Percentiles rank a stretch among this genome's conserved stretches.
Evolutionary conservation across 2,113 vertebrate genomes (phyloP).

Genomic region (Datnioides undecimradiatus): DNA sequence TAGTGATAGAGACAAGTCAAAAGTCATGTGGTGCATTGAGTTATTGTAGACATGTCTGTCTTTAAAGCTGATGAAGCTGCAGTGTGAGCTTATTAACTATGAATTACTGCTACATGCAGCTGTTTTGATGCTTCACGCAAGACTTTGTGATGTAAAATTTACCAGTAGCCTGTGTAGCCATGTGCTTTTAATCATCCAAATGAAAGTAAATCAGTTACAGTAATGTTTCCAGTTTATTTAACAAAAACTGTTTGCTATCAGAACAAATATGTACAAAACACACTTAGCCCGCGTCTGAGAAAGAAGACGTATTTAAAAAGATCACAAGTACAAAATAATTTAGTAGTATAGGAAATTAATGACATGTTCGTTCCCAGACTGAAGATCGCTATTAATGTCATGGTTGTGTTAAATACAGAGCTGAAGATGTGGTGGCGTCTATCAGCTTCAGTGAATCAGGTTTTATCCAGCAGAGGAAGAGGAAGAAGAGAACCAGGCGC

Average conservation of each 20-base stretch:
- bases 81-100: conserved; percentile 1
- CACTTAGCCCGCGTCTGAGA: too few species aligned
- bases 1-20: not conserved
- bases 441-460: not conserved
- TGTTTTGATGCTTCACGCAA: not conserved
- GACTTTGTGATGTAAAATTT: not conserved
- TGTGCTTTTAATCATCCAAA: too few species aligned
- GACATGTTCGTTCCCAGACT: too few species aligned
- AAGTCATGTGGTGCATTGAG: not conserved
- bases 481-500: not conserved
- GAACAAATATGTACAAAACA: too few species aligned
- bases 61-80: not conserved
- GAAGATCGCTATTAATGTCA: too few species aligned
- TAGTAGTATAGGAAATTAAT: too few species aligned
- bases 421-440: not conserved
- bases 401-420: too few species aligned
- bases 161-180: too few species aligned
- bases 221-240: not conserved
- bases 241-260: not conserved
- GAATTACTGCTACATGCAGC: not conserved
- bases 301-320: too few species aligned
- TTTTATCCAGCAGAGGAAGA: not conserved
- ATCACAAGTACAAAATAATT: too few species aligned
- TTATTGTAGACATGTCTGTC: not conserved
- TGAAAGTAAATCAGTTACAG: not conserved